phyloP scores from a whole-genome alignment of 1,140 invertebrate genomes.

The Pentalonia nigronervosa region DNA sequence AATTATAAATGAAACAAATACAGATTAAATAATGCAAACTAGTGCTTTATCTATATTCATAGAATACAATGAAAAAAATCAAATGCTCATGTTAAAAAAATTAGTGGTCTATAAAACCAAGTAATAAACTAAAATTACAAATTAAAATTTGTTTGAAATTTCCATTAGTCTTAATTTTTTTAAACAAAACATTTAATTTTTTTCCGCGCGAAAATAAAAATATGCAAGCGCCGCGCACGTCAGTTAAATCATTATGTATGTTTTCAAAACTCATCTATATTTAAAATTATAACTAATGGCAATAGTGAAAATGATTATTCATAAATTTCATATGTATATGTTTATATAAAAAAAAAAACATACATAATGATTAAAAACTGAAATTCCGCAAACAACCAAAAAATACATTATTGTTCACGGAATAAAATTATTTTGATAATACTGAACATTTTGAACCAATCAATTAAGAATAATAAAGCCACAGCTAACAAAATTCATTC shows the following conservation, averaged over 20 bases:
- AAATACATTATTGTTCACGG: constrained; percentile 56
- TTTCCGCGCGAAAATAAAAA: constrained; percentile 51
- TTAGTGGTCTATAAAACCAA: neutral
- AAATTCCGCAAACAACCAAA: constrained; percentile 55
- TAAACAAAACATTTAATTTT: constrained; percentile 15
- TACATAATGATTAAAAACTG: constrained; percentile 48
- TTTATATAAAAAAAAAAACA: constrained; percentile 33
- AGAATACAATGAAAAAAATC: constrained; percentile 46
- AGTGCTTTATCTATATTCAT: neutral
- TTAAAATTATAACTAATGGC: neutral
- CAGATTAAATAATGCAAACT: constrained; percentile 36
- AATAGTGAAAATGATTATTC: neutral
- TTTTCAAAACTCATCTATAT: constrained; percentile 28
- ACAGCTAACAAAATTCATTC: neutral
- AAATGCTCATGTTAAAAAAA: constrained; percentile 40
- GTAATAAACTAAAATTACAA: neutral
- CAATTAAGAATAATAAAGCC: constrained; percentile 10
- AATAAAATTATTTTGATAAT: constrained; percentile 53
- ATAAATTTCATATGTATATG: neutral
- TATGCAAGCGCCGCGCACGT: constrained; percentile 52
- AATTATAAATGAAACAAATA: constrained; percentile 14
- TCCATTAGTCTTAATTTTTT: constrained; percentile 2
- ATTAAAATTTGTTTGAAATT: neutral
- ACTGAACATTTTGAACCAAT: constrained; percentile 43
- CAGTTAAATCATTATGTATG: constrained; percentile 42